These are phyloP conservation scores for Cryptoleucopteryx plumbea DNA, from an alignment of 2,113 vertebrate genomes.

Conservation along the genomic window DNA sequence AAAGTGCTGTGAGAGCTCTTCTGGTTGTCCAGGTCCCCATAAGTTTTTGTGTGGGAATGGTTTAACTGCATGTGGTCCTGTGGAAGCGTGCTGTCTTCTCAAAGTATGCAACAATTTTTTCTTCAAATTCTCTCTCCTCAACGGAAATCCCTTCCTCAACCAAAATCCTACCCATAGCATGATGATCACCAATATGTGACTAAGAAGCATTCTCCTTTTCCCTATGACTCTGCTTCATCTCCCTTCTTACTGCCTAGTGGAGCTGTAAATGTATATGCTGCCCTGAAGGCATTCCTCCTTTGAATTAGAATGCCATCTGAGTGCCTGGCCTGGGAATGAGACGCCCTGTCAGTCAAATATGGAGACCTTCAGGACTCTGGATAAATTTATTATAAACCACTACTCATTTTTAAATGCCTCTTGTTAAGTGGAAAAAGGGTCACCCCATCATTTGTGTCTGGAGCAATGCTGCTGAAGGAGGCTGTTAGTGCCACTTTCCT, in stretches of 20 bases:
- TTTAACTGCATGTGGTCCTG: neutral
- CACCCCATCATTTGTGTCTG: neutral
- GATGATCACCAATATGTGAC: neutral
- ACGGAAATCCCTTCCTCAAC: neutral
- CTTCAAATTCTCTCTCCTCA: neutral
- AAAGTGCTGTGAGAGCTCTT: neutral
- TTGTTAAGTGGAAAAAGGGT: neutral
- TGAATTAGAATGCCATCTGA: neutral
- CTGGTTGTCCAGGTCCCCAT: neutral
- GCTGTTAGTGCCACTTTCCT: neutral
- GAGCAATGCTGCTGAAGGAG: neutral
- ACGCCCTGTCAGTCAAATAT: slow-evolving; percentile 17
- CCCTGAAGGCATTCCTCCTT: neutral
- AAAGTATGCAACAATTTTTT: neutral
- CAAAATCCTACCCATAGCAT: neutral
- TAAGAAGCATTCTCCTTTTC: neutral
- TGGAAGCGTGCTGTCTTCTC: neutral
- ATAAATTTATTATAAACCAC: slow-evolving; percentile 13
- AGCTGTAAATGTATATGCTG: slow-evolving; percentile 12
- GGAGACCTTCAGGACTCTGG: neutral
- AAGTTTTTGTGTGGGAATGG: neutral
- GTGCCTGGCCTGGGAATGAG: neutral
- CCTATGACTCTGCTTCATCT: neutral
- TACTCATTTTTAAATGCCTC: slow-evolving; percentile 2
- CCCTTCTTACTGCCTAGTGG: neutral